phyloP scores from a whole-genome alignment of 2,888 invertebrate genomes.

The Xestia c-nigrum region DNA sequence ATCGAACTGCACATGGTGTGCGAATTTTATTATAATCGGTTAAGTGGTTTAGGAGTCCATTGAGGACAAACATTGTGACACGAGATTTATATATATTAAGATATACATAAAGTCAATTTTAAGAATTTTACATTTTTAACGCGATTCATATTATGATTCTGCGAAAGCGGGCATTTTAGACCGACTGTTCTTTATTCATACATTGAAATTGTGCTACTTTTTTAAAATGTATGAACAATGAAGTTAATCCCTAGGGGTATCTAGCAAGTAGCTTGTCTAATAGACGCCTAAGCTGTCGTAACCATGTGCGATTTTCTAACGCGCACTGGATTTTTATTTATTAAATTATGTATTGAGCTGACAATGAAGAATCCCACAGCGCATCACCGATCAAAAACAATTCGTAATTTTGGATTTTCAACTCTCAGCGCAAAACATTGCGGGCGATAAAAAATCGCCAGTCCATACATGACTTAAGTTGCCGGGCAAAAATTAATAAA shows the following conservation, averaged over 20 bases:
- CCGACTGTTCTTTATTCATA: background rate
- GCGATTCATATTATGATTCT: no score
- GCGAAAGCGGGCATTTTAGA: no score
- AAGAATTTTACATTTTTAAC: no score
- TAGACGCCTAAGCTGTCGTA: background rate
- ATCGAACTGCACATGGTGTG: no score
- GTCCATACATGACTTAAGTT: background rate
- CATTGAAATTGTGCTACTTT: background rate
- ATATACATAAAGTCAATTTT: no score
- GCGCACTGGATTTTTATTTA: background rate
- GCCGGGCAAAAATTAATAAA: constrained; percentile 28
- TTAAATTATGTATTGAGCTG: background rate
- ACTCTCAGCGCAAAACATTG: background rate
- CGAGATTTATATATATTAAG: no score
- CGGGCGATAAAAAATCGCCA: background rate
- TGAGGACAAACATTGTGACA: no score
- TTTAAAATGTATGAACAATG: constrained; percentile 9
- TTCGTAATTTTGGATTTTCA: background rate
- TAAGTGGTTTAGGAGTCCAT: no score
- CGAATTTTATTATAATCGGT: no score
- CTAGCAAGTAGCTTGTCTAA: background rate
- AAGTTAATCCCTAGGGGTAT: background rate
- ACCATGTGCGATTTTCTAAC: background rate
- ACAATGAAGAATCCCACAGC: background rate
- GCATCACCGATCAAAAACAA: background rate